Evolutionary conservation across 1,140 invertebrate species (phyloP).

Genomic region (Nasonia vitripennis): DNA sequence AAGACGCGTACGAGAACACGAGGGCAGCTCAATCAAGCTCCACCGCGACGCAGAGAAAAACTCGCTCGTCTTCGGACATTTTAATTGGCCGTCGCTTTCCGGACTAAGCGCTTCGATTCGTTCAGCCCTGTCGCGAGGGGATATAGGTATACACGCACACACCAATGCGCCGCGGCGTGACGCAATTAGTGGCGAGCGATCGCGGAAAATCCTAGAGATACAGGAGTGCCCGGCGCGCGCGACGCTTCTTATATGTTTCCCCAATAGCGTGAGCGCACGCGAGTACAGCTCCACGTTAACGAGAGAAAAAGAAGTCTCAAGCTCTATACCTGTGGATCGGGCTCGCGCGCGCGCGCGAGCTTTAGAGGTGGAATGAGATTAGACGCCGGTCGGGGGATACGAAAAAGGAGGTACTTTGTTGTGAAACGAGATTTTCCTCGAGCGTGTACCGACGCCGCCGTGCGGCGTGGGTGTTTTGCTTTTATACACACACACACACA

Average conservation of each 20-base stretch:
- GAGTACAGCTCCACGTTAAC: constrained; percentile 28
- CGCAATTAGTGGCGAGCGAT: constrained; percentile 48
- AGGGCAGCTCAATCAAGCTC: constrained; percentile 3
- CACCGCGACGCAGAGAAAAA: not conserved
- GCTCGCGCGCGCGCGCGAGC: not conserved
- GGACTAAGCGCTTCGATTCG: constrained; percentile 17
- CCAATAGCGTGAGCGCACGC: constrained; percentile 23
- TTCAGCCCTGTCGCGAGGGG: not conserved
- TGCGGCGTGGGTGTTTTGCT: not conserved
- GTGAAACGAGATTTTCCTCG: constrained; percentile 39
- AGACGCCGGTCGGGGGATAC: constrained; percentile 27
- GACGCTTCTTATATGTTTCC: constrained; percentile 47
- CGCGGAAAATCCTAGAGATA: constrained; percentile 46
- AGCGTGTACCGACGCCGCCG: not conserved
- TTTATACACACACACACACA: not conserved
- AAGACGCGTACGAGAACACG: not conserved
- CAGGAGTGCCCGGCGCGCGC: not conserved
- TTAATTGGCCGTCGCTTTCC: not conserved
- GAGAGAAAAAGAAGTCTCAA: constrained; percentile 34
- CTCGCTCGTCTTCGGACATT: not conserved
- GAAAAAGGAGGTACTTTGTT: constrained; percentile 45
- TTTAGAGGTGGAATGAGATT: constrained; percentile 40
- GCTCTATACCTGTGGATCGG: constrained; percentile 16
- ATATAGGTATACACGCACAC: not conserved
- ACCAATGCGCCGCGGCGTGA: not conserved